Evolutionary conservation across 1,140 invertebrate genomes (phyloP).

Genomic region (Zophobas atratus): DNA sequence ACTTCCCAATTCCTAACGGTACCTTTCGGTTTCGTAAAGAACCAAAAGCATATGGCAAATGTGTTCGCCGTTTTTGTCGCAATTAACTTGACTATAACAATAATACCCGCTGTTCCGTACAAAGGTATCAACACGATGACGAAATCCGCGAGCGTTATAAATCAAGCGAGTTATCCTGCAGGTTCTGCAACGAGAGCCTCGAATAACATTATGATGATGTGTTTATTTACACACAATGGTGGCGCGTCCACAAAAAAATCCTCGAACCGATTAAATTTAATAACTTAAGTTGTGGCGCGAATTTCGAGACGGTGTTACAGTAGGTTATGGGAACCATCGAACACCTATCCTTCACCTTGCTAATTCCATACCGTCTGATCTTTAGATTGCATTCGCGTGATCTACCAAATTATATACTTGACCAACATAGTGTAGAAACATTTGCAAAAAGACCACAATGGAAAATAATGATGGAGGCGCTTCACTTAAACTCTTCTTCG

Average conservation of each 20-base stretch:
- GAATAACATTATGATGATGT: constrained; percentile 14
- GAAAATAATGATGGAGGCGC: constrained; percentile 13
- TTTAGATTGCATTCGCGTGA: constrained; percentile 46
- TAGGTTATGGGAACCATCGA: constrained; percentile 30
- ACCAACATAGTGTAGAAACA: constrained; percentile 14
- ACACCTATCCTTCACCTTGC: constrained; percentile 27
- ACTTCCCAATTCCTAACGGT: neutral
- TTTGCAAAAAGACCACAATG: constrained; percentile 22
- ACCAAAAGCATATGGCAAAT: neutral
- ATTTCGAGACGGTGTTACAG: constrained; percentile 11
- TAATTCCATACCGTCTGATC: constrained; percentile 35
- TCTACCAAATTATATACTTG: constrained; percentile 48
- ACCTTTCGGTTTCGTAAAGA: neutral
- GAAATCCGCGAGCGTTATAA: neutral
- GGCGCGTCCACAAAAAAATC: constrained; percentile 6
- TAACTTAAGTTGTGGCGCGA: neutral
- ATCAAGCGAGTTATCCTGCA: constrained; percentile 5
- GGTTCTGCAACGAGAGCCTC: neutral
- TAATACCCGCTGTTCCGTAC: neutral
- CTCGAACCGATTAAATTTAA: neutral
- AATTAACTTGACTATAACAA: neutral
- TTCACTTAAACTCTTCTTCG: constrained; percentile 11
- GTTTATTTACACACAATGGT: constrained; percentile 17
- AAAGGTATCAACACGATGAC: neutral
- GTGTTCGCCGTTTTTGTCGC: neutral